phyloP scores from a whole-genome alignment of 2,888 invertebrate genomes.

The Nomada goodeniana region DNA sequence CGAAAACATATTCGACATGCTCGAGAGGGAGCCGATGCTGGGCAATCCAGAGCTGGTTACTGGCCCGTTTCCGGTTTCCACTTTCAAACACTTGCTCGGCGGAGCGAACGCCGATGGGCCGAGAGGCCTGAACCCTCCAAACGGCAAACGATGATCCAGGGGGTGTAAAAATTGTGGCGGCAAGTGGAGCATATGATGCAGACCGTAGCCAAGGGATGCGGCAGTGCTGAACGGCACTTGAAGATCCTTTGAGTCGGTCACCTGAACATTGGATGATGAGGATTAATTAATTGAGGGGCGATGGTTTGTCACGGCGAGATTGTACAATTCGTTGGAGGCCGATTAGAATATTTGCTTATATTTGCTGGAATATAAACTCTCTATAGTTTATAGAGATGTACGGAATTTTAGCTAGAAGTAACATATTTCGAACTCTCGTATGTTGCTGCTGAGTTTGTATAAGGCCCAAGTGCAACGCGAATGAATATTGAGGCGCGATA shows the following conservation, averaged over 20 bases:
- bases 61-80: constrained; percentile 77
- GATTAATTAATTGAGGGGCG: not conserved
- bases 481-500: too few relatives aligned
- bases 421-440: too few relatives aligned
- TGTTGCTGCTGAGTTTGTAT: too few relatives aligned
- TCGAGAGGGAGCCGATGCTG: constrained; percentile 81
- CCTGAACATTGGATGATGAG: constrained; percentile 61
- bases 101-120: constrained; percentile 90
- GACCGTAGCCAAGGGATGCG: constrained; percentile 86
- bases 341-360: too few relatives aligned
- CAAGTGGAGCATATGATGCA: constrained; percentile 89
- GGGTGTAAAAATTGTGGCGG: constrained; percentile 91
- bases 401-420: too few relatives aligned
- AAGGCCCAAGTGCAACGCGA: too few relatives aligned
- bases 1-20: constrained; percentile 83
- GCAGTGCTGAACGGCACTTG: constrained; percentile 88
- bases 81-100: constrained; percentile 87
- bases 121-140: constrained; percentile 87
- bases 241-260: constrained; percentile 86
- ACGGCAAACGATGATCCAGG: constrained; percentile 87
- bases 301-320: too few relatives aligned
- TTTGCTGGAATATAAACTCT: too few relatives aligned
- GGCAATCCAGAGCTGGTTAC: constrained; percentile 79
- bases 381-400: too few relatives aligned
- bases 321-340: too few relatives aligned